Evolutionary conservation across 2,888 invertebrate genomes (phyloP).

Genomic region (Drosophila antonietae): DNA sequence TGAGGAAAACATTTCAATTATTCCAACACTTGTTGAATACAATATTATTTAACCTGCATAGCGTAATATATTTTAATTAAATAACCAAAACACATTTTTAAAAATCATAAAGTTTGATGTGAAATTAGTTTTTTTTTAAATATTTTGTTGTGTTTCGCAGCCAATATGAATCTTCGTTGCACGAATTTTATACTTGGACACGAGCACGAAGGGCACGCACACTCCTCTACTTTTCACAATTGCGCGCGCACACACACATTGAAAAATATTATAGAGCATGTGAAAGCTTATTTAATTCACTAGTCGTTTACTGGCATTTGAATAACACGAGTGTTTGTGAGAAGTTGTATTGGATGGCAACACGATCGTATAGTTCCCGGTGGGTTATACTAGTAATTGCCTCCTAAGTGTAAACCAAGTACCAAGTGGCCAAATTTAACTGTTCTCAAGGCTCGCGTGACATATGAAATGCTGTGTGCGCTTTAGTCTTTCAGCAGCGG

Average conservation of each 20-base stretch:
- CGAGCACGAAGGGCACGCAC: slow-evolving; percentile 33
- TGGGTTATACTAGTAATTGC: slow-evolving; percentile 28
- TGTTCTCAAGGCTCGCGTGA: background rate
- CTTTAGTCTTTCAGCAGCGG: background rate
- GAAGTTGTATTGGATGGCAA: slow-evolving; percentile 19
- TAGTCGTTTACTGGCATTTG: slow-evolving; percentile 42
- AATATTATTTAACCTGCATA: background rate
- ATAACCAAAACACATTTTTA: background rate
- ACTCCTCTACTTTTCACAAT: slow-evolving; percentile 30
- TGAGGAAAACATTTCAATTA: background rate
- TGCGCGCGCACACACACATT: slow-evolving; percentile 56
- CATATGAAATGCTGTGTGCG: background rate
- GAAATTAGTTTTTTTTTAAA: background rate
- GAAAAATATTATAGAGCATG: slow-evolving; percentile 18
- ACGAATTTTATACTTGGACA: slow-evolving; percentile 7
- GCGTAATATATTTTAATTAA: background rate
- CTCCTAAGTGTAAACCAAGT: slow-evolving; percentile 9
- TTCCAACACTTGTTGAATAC: slow-evolving; percentile 43
- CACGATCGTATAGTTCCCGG: slow-evolving; percentile 17
- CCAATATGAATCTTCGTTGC: background rate
- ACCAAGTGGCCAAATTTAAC: slow-evolving; percentile 3
- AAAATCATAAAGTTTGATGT: background rate
- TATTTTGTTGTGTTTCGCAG: background rate
- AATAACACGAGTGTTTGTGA: slow-evolving; percentile 21
- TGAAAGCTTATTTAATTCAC: slow-evolving; percentile 48